Base-by-base conservation (phyloP, 2,113 vertebrate genomes). In the Ictalurus punctatus region DNA sequence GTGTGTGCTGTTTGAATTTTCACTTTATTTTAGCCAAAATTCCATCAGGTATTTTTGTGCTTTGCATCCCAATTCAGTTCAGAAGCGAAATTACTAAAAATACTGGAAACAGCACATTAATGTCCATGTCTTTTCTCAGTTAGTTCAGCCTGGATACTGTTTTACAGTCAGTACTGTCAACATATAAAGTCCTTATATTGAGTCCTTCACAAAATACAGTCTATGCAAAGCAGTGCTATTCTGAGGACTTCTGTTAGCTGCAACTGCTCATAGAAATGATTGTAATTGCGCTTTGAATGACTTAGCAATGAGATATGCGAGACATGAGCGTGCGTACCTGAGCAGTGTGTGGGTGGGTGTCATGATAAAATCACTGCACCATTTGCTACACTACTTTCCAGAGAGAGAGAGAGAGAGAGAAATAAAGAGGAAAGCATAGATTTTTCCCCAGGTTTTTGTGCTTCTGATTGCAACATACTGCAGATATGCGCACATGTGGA, bases 211-310 rank as follows among this genome's bases (percentile, higher is more conserved):
- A 84, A 74, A 85, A 74, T 40, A 74, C 14, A 86, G 10, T 86
- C 67, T 63, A 78, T 85, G 74, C 82, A 87, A 90, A 89, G 30
- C 58, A 82, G 87, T 12, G 16, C 78, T 86, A 21, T 71, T 83
- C 65, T 59, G 23, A 74, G 67, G n/a, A 74, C 71, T 59, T 61
- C 87, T 84, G 80, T 69, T 69, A 85, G 71, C 40, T 48, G 84
- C 61, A 91, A 85, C 87, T 91, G 84, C 79, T 59, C 83, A 86
- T 88, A 90, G 40, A 90, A 91, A 91, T 88, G 25, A 88, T 69
- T 78, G 67, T 82, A 74, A 81, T 84, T 84, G 63, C 6, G 54
- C 88, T 89, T 48, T 67, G 85, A 85, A 90, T 89, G 84, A 88
- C 89, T 90, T 84, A 87, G 61, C 91, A 87, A 69, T 67, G 73